Conservation (phyloP, 1,140 invertebrate genomes). For the Anagrus nilaparvatae region DNA sequence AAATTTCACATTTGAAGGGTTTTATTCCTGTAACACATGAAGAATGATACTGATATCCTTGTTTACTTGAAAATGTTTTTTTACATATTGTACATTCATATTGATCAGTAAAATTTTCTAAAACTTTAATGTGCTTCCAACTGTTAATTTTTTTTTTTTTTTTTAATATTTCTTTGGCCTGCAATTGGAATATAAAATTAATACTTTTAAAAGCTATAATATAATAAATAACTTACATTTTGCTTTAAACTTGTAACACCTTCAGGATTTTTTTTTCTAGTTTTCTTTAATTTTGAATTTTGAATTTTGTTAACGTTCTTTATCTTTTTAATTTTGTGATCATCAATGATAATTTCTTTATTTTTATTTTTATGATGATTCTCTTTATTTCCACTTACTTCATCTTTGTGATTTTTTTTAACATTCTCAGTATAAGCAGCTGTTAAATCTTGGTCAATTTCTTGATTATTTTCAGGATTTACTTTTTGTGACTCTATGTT, state of each 20-base stretch:
- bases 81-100: not conserved
- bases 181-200: too few relatives aligned
- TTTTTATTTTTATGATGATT: not conserved
- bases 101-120: not conserved
- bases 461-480: too few relatives aligned
- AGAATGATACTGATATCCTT: constrained; percentile 25
- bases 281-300: not conserved
- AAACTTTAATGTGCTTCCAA: not conserved
- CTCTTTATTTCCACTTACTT: not conserved
- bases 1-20: constrained; percentile 32
- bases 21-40: constrained; percentile 30
- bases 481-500: too few relatives aligned
- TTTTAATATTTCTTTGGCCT: not conserved
- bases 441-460: too few relatives aligned
- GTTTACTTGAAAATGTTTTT: not conserved
- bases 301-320: not conserved
- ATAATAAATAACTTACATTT: too few relatives aligned
- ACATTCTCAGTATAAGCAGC: too few relatives aligned
- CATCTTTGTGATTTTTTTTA: not conserved
- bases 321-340: not conserved
- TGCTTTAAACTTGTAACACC: too few relatives aligned
- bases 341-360: not conserved
- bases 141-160: not conserved
- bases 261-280: not conserved
- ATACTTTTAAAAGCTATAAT: too few relatives aligned